Base-by-base conservation (phyloP, 2,113 vertebrate genomes). In the Syrrhaptes paradoxus region DNA sequence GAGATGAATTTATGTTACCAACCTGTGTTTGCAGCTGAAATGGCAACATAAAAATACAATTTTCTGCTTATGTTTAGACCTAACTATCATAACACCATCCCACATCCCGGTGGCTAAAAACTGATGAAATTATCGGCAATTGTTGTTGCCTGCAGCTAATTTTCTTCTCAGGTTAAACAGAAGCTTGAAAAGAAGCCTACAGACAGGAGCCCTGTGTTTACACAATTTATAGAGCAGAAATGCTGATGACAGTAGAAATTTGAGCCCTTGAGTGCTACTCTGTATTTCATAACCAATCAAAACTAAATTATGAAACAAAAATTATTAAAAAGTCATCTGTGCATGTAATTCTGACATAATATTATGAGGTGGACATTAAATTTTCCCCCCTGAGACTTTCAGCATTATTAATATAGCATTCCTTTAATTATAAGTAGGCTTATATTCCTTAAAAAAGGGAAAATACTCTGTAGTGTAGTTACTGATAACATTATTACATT, bases 301-400 rank as follows among this genome's bases (percentile, higher is more conserved):
- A 98, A 97, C 97, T 98, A 98, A 99, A 98, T 98, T 98, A 99
- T 98, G 98, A 98, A 98, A 98, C 97, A 95, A 97, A 97, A 97
- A 97, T 98, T 98, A 98, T 98, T 98, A 98, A 98, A 98, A 98
- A 97, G 92, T 95, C 97, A 97, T 98, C 96, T 97, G 93, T 92
- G 90, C 96, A 49, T 97, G 95, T 97, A 97, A 97, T 97, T 96
- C 87, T 91, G 94, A 96, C 96, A 96, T 96, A 97, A 97, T 97
- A 93, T 97, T 97, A 97, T 92, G 96, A 95, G 97, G 96, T 97
- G 95, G 94, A 97, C 96, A 92, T 98, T 97, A 97, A 97, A 93
- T 95, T 92, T 89, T 96, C 96, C 83, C 98, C 98, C 96, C 71
- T 80, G 97, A 98, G 97, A 97, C 92, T 86, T 96, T 89, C 57